Evolutionary conservation across 2,113 vertebrate genomes (phyloP).

Genomic region (Peucedramus taeniatus): DNA sequence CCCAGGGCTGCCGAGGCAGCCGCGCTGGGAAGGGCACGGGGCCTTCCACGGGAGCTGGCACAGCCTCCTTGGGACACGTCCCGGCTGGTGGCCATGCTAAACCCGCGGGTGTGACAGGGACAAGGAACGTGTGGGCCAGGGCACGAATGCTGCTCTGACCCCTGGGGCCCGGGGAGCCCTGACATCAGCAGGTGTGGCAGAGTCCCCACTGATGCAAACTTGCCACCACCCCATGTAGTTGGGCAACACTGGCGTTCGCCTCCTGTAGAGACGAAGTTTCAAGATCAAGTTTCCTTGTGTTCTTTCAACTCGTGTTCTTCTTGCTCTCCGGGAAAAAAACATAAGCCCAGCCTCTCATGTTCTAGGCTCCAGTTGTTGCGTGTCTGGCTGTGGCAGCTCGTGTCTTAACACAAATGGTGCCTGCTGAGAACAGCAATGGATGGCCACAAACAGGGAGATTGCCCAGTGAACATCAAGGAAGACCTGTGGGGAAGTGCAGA

Average conservation of each 20-base stretch:
- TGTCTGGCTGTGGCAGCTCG: too few relatives aligned
- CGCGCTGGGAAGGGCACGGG: accelerated
- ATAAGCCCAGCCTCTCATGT: neutral
- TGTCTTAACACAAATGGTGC: neutral
- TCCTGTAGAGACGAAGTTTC: neutral
- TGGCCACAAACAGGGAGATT: neutral
- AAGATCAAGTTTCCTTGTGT: too few relatives aligned
- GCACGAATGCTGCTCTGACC: neutral
- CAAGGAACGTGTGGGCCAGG: neutral
- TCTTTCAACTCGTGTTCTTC: neutral
- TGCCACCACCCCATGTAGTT: too few relatives aligned
- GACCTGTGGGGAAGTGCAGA: neutral
- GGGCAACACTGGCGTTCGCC: neutral
- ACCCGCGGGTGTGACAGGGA: accelerated
- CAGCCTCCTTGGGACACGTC: neutral
- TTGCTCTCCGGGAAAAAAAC: neutral
- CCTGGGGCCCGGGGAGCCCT: accelerated
- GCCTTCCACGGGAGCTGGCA: neutral
- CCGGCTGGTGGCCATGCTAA: accelerated
- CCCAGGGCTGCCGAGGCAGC: neutral
- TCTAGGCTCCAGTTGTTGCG: accelerated
- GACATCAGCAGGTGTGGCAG: neutral
- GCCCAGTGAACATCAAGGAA: neutral
- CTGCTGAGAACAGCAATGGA: neutral
- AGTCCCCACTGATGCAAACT: too few relatives aligned